Evolutionary conservation across 2,888 invertebrate species (phyloP).

Genomic region (Acronicta alni): DNA sequence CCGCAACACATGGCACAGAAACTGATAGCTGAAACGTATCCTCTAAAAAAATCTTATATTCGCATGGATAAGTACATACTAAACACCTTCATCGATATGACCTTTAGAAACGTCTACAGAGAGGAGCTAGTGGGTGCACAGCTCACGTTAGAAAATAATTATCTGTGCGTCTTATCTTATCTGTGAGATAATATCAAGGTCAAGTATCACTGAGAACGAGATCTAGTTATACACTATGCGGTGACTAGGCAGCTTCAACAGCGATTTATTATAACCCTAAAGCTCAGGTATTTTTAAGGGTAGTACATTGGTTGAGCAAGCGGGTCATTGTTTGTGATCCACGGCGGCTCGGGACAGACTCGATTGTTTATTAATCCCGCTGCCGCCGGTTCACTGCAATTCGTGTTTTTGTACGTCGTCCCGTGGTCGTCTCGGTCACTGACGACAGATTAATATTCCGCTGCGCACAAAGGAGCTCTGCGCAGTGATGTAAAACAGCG

Average conservation of each 20-base stretch:
- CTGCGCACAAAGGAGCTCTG: slow-evolving; percentile 1
- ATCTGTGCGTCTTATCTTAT: no score
- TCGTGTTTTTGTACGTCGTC: slow-evolving; percentile 17
- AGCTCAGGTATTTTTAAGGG: slow-evolving; percentile 13
- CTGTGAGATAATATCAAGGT: no score
- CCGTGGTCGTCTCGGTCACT: slow-evolving; percentile 5
- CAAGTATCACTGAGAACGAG: no score
- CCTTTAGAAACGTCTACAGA: no score
- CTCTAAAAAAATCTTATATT: no score
- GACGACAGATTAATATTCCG: slow-evolving; percentile 31
- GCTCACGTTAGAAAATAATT: no score
- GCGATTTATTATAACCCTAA: background rate
- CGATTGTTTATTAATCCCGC: slow-evolving; percentile 29
- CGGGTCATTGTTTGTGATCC: slow-evolving; percentile 1
- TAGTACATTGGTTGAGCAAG: background rate
- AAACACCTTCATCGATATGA: no score
- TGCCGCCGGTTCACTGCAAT: background rate
- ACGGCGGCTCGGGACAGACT: slow-evolving; percentile 6
- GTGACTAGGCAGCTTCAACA: background rate
- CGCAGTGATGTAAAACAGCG: slow-evolving; percentile 3
- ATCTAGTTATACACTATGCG: slow-evolving; percentile 1
- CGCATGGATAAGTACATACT: no score
- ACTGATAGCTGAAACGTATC: no score
- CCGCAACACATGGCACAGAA: no score
- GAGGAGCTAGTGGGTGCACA: no score